Base-by-base conservation (phyloP, 2,113 vertebrate species). In the Psophia crepitans region DNA sequence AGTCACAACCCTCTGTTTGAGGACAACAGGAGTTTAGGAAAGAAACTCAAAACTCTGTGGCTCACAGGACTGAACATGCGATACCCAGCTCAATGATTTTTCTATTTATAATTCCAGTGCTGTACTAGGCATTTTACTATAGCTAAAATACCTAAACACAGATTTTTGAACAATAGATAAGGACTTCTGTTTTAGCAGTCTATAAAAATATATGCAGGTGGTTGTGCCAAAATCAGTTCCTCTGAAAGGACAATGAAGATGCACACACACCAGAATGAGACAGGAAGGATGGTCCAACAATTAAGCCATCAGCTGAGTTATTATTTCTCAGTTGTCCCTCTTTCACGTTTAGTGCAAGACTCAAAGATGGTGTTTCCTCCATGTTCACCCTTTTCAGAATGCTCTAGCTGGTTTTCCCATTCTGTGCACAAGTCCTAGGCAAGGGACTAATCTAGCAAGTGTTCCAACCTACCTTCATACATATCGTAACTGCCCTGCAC, bases 401-500 rank as follows among this genome's bases (percentile, higher is more conserved):
- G 18, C 5, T 77, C 2, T 43, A 58, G 11, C 6, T 63, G 19
- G 28, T 22, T 74, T 78, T 81, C 41, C 11, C 28, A 26, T 66
- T 39, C 37, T 75, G 8, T 74, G 23, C 7, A 23, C 7, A 39
- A 61, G 14, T 35, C 24, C 11, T 32, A 66, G 30, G 32, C 19
- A 61, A 77, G 81, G n/a, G n/a, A n/a, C n/a, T 12, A 74, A 57
- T 11, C 26, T 10, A 63, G 14, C 0, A 0, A 51, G 22, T 16
- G 14, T 39, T 18, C 26, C 28, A 87, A 3, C 11, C 16, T 60
- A 12, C 10, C 43, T 57, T 74, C 46, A 49, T 46, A 37, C 1
- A 1, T 7, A 37, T 8, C 4, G 0, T 8, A 81, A 22, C 13
- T 43, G 5, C 14, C 80, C 54, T 44, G 39, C 86, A 23, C 7